Evolutionary conservation across 64 coral and sea anemone genomes (phyloP), one percentile per base, ranked within the genome.

Genomic region (Trachythela sp.): DNA sequence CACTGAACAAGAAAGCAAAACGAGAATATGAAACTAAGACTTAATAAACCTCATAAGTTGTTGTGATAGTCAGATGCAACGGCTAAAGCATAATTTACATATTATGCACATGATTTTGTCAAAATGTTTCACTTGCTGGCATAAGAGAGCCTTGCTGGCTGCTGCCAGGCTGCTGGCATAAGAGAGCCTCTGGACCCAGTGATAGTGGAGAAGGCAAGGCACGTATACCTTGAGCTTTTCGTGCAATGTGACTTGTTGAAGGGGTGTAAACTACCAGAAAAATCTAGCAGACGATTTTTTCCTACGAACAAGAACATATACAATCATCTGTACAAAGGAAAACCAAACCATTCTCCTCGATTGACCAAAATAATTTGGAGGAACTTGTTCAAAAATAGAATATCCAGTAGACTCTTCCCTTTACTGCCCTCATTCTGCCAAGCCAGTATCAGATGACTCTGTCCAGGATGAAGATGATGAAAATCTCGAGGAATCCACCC

Each of bases 61-160:
- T 7, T 15, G 15, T 49, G 48, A 9, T 9, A 6, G 15, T 7
- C 48, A 49, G 15, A 49, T 49, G 49, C 1, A 15, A 52, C 59
- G 71, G 39, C 24, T 2, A 71, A 5, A 51, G 24, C 1, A 56
- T 17, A 40, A 85, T 3, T 38, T 15, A 48, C 30, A 86, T 49
- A 22, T 50, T 13, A 86, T 13, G 50, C 24, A 50, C 43, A 17
- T 48, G 48, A 45, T 22, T 86, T 31, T 45, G n/a, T 18, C 14
- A 29, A 29, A 7, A 58, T 49, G 29, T 9, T 48, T 20, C 2
- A 54, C 2, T 89, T 49, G 85, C 77, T 24, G 89, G 93, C 11
- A 85, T 94, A 71, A 75, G 90, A 51, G 86, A 91, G 39, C 40
- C 75, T 37, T 36, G n/a, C n/a, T 91, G 17, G 89, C 91, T 71